A percentile compares a stretch with the other conserved stretches of the same genome.
These are phyloP conservation scores for Falco punctatus DNA, from an alignment of 2,113 vertebrate genomes.

Conservation along the genomic window DNA sequence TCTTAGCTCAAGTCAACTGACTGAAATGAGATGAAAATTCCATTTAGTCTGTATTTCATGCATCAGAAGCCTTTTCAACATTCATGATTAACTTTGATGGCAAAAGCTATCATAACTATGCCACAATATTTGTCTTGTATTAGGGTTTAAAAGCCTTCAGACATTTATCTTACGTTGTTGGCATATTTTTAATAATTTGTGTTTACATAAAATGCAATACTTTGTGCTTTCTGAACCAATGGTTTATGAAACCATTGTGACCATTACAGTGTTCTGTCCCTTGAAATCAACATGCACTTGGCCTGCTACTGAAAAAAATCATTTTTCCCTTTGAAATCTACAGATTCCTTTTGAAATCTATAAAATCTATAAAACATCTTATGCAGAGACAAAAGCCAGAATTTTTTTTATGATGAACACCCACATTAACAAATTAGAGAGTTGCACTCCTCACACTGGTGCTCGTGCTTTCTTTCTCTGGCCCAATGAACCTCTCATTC, in stretches of 20 bases:
- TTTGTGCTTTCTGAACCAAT: not conserved
- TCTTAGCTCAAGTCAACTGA: not conserved
- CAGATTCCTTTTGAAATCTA: too few species aligned
- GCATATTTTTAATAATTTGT: not conserved
- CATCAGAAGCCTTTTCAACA: not conserved
- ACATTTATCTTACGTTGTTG: not conserved
- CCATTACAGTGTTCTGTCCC: not conserved
- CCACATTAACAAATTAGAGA: constrained; percentile 26
- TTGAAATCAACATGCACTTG: not conserved
- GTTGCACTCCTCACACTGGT: not conserved
- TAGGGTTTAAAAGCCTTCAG: not conserved
- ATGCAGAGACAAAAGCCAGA: not conserved
- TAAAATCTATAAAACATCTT: not conserved
- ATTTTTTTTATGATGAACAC: not conserved
- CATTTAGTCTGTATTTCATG: not conserved
- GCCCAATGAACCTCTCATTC: not conserved
- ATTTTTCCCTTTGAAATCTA: not conserved
- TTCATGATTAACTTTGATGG: not conserved
- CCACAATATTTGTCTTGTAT: not conserved
- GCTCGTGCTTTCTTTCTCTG: not conserved
- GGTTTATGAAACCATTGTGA: not conserved
- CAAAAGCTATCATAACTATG: not conserved
- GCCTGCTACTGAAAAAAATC: not conserved
- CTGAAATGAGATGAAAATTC: not conserved
- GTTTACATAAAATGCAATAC: not conserved